Evolutionary conservation across 1,140 invertebrate species (phyloP).

Genomic region (Thaumetopoea pityocampa): DNA sequence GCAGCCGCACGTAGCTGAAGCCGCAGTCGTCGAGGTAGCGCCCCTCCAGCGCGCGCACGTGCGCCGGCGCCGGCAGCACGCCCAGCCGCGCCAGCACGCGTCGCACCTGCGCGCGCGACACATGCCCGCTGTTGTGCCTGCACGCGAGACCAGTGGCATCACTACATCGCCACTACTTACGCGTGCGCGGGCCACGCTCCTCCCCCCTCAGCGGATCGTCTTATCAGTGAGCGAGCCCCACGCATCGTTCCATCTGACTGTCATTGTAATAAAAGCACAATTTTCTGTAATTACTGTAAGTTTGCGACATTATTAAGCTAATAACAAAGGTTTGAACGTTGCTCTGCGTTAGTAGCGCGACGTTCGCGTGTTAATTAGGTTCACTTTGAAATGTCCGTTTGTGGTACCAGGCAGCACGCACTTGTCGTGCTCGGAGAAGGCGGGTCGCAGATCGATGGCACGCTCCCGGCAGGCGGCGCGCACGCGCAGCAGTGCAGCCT

Average conservation of each 20-base stretch:
- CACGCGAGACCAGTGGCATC: background rate
- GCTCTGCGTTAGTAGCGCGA: too few relatives aligned
- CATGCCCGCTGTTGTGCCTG: slow-evolving; percentile 82
- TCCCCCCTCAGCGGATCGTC: too few relatives aligned
- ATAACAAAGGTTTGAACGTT: too few relatives aligned
- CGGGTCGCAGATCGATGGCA: slow-evolving; percentile 77
- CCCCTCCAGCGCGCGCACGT: slow-evolving; percentile 80
- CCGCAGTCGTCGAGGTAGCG: slow-evolving; percentile 82
- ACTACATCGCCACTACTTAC: too few relatives aligned
- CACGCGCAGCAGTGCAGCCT: slow-evolving; percentile 41
- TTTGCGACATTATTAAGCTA: too few relatives aligned
- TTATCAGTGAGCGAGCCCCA: too few relatives aligned
- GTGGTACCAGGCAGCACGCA: slow-evolving; percentile 35
- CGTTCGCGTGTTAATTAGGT: too few relatives aligned
- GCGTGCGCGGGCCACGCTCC: too few relatives aligned
- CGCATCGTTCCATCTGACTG: too few relatives aligned
- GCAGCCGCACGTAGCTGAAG: slow-evolving; percentile 81
- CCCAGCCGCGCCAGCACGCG: slow-evolving; percentile 80
- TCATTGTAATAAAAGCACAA: too few relatives aligned
- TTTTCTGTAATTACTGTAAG: too few relatives aligned
- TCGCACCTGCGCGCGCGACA: slow-evolving; percentile 80
- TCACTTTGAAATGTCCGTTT: too few relatives aligned
- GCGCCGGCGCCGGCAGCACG: slow-evolving; percentile 78
- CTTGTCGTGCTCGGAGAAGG: slow-evolving; percentile 82
- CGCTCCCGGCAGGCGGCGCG: slow-evolving; percentile 47